phyloP scores from a whole-genome alignment of 2,888 invertebrate genomes.

The Embidobia sp. region DNA sequence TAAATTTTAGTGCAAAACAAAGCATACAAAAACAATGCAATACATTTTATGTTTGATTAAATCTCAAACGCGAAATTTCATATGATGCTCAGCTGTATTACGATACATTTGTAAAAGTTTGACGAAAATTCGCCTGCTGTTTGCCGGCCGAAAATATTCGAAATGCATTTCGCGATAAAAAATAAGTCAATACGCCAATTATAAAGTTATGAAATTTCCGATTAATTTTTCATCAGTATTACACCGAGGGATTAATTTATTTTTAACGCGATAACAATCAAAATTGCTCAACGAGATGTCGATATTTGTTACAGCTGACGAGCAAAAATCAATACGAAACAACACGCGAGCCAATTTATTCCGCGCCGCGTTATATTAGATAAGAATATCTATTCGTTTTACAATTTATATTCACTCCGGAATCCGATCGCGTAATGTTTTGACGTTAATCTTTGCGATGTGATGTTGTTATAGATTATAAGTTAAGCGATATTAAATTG shows the following conservation, averaged over 20 bases:
- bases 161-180: neutral
- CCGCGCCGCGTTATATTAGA: conserved; percentile 9
- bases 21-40: conserved; percentile 5
- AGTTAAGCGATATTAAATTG: conserved; percentile 3
- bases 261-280: conserved; percentile 37
- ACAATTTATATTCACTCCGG: conserved; percentile 13
- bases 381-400: conserved; percentile 17
- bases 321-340: conserved; percentile 44
- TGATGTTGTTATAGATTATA: conserved; percentile 11
- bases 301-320: conserved; percentile 37
- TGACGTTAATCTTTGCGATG: conserved; percentile 18
- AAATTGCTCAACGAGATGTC: conserved; percentile 33
- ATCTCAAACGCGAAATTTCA: conserved; percentile 10
- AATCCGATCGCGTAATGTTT: conserved; percentile 19
- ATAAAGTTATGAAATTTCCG: conserved; percentile 14
- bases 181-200: conserved; percentile 26
- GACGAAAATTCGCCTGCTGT: no score
- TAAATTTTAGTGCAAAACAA: neutral
- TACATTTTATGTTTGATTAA: conserved; percentile 16
- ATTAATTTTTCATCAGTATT: conserved; percentile 26
- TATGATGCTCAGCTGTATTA: neutral
- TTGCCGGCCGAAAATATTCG: no score
- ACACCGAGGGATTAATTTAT: conserved; percentile 31
- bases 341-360: conserved; percentile 32
- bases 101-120: no score